phyloP scores from a whole-genome alignment of 2,113 vertebrate species.

The Rallus limicola region DNA sequence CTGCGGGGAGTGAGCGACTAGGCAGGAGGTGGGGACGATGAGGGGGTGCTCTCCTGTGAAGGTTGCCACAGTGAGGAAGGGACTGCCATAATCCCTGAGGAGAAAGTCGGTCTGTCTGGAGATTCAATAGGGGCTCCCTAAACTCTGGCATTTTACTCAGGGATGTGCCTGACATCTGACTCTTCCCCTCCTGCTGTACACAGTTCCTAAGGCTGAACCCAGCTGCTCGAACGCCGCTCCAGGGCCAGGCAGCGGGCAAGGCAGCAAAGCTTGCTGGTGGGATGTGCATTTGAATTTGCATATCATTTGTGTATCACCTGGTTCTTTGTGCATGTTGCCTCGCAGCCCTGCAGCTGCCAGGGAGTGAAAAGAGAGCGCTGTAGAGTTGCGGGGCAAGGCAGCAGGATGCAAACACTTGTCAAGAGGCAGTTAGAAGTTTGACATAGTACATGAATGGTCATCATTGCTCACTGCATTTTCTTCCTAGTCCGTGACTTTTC shows the following conservation, averaged over 20 bases:
- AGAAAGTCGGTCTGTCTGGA: neutral
- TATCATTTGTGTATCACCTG: no score
- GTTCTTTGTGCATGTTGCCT: neutral
- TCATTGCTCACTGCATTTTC: neutral
- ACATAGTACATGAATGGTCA: neutral
- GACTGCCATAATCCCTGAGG: neutral
- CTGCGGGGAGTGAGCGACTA: neutral
- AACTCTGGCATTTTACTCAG: neutral
- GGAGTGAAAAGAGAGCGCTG: neutral
- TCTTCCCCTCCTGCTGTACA: rapidly evolving
- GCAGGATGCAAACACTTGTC: neutral
- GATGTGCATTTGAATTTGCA: neutral
- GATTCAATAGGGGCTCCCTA: no score
- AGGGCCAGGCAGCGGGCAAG: neutral
- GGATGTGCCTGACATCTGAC: neutral
- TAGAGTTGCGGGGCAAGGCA: neutral
- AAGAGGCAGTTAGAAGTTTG: neutral
- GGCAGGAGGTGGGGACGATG: neutral
- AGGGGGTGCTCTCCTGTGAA: neutral
- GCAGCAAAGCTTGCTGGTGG: no score
- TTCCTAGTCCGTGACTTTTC: neutral
- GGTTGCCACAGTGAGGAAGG: neutral
- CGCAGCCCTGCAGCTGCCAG: neutral
- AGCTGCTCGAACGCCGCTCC: neutral
- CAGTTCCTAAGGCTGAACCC: neutral